phyloP scores from a whole-genome alignment of 2,888 invertebrate genomes.

The Acanthococcus lagerstroemiae region DNA sequence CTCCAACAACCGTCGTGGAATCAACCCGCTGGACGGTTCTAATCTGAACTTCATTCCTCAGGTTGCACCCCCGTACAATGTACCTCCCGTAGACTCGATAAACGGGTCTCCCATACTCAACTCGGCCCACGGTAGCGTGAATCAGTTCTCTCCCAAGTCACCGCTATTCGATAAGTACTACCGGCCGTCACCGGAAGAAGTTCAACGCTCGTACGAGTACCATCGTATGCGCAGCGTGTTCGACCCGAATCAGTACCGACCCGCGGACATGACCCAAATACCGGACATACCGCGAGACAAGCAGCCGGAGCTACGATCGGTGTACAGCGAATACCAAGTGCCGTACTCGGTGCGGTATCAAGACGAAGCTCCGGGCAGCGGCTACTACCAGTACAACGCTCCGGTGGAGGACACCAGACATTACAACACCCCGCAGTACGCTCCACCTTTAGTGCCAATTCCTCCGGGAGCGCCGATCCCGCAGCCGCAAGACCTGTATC shows the following conservation, averaged over 20 bases:
- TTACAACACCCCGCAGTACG: background rate
- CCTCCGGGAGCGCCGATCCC: slow-evolving; percentile 22
- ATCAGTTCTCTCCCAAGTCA: slow-evolving; percentile 25
- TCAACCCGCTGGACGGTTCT: slow-evolving; percentile 10
- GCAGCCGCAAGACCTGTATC: slow-evolving; percentile 18
- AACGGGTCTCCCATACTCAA: slow-evolving; percentile 29
- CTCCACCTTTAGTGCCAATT: slow-evolving; percentile 23
- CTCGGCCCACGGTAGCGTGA: slow-evolving; percentile 24
- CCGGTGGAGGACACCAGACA: background rate
- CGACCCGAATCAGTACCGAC: slow-evolving; percentile 31
- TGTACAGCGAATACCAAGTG: slow-evolving; percentile 25
- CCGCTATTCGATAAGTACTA: slow-evolving; percentile 33
- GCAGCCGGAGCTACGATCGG: slow-evolving; percentile 26
- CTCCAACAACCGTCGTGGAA: slow-evolving; percentile 7
- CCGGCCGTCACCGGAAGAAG: slow-evolving; percentile 32
- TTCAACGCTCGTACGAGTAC: slow-evolving; percentile 32
- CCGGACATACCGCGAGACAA: slow-evolving; percentile 30
- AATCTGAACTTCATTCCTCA: slow-evolving; percentile 6
- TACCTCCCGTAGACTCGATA: background rate
- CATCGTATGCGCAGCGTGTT: slow-evolving; percentile 31
- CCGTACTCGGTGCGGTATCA: background rate
- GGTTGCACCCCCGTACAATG: background rate
- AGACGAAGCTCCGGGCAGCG: background rate
- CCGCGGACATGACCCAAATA: slow-evolving; percentile 23
- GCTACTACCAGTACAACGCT: slow-evolving; percentile 1